Evolutionary conservation across 2,888 invertebrate species (phyloP), one percentile per base, ranked within the genome.

Genomic region (Drosophila yooni): DNA sequence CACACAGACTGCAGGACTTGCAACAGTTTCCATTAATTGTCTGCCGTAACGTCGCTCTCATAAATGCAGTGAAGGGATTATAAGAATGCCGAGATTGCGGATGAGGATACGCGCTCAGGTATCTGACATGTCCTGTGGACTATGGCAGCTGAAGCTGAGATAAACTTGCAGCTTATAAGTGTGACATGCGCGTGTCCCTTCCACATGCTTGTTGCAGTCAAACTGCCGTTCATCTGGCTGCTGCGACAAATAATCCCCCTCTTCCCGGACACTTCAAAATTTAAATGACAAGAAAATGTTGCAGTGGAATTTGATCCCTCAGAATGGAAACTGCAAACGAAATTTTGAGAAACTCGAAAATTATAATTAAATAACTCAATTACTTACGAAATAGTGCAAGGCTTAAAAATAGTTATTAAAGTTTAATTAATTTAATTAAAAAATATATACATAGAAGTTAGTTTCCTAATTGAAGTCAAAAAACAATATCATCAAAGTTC

Each of bases 11-110:
- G 59, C 59, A 52, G 54, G 67, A 60, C 51, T 60, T 66, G 71
- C 66, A 61, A 74, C 73, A 66, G 74, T 74, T 71, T 46, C 62
- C 71, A 79, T 88, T 86, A 88, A 86, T 88, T 88, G 76, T 73
- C 34, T 79, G 68, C 70, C 61, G 75, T 70, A 72, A 76, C 72
- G 40, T 58, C 57, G 78, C 76, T 61, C 64, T 78, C 74, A 74
- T 67, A 73, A 78, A 67, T 72, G 70, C 70, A 57, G 51, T 33
- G 56, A 69, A 69, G 53, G 72, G 82, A 74, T 82, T 79, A 73
- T 62, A 70, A 46, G 59, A 51, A 40, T 59, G 33, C 50, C 46
- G 18, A 21, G 40, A 31, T 21, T 25, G 33, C 27, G 10, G 25
- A 7, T 7, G 8, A n/a, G 21, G 34, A 27, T 43, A 38, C 36